Evolutionary conservation across 2,888 invertebrate species (phyloP), one percentile per base, ranked within the genome.

Genomic region (Leucania comma): DNA sequence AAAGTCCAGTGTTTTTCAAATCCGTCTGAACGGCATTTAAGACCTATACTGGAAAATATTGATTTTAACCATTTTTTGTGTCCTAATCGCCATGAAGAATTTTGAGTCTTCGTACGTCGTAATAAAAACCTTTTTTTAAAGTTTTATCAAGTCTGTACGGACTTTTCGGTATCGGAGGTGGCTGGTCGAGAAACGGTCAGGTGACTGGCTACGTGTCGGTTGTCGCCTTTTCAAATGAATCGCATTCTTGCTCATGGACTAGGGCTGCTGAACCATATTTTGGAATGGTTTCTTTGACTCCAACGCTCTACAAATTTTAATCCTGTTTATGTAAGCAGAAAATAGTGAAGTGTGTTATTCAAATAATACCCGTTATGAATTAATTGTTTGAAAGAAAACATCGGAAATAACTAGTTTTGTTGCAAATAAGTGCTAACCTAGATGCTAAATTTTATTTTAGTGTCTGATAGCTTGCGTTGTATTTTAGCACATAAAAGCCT

Each of bases 221-320:
- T 87, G 88, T 89, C 88, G 90, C 89, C 92, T 90, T 92, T 91
- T 92, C 90, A 93, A 93, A 91, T 91, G 90, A 93, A 93, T 92
- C 89, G 91, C 91, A 92, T 93, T 92, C 92, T 92, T 91, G 84
- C 72, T 83, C 75, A 69, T 80, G 67, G 78, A 80, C n/a, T 81
- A 82, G 85, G 85, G 84, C 50, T 84, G 77, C 26, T 54, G n/a
- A 58, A 56, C 29, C 51, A 53, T 32, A n/a, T 35, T 63, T 62
- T 24, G 24, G 26, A 26, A 79, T 32, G 10, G 14, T 29, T 51
- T 61, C 51, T 24, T 20, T 14, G 24, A 14, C 17, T 20, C 6
- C 24, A 72, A 51, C 10, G n/a, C 20, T 53, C 3, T n/a, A 9
- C 9, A 12, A 59, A 59, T 54, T 59, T 29, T n/a, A 4, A 48